phyloP scores from a whole-genome alignment of 2,113 vertebrate genomes.

The Thymallus thymallus region DNA sequence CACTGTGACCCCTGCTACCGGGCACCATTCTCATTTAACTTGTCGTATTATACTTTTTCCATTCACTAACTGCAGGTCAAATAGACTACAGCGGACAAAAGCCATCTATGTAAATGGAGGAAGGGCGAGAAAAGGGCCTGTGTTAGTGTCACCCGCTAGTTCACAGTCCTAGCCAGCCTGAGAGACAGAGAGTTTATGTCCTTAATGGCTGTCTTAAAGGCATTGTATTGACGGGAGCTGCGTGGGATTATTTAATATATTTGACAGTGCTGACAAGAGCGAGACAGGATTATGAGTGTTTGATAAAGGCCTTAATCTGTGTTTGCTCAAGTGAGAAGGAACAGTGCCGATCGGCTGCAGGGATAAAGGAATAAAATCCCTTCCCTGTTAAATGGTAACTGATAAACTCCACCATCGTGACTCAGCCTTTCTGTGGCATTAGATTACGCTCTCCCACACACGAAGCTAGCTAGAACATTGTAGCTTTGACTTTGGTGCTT shows the following conservation, averaged over 20 bases:
- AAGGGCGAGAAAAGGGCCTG: slow-evolving; percentile 13
- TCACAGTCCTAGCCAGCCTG: neutral
- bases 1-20: slow-evolving; percentile 37
- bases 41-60: slow-evolving; percentile 20
- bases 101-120: slow-evolving; percentile 6
- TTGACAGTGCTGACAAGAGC: neutral
- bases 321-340: neutral
- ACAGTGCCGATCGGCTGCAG: neutral
- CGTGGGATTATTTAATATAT: neutral
- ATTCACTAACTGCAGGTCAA: slow-evolving; percentile 30
- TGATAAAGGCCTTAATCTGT: slow-evolving; percentile 6
- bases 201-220: neutral
- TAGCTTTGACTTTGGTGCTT: neutral
- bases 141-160: slow-evolving; percentile 4
- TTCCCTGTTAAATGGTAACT: slow-evolving; percentile 11
- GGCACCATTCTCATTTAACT: slow-evolving; percentile 46
- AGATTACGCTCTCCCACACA: neutral
- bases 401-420: neutral
- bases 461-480: neutral
- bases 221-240: neutral
- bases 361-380: slow-evolving; percentile 4
- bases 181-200: neutral
- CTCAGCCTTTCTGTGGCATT: neutral
- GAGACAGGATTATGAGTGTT: slow-evolving; percentile 4
- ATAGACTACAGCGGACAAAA: slow-evolving; percentile 24